A percentile compares a stretch with the other conserved stretches of the same genome.
Evolutionary conservation across 2,797 vertebrate genomes (phyloP).

Genomic region (Spinibarbus caldwelli): DNA sequence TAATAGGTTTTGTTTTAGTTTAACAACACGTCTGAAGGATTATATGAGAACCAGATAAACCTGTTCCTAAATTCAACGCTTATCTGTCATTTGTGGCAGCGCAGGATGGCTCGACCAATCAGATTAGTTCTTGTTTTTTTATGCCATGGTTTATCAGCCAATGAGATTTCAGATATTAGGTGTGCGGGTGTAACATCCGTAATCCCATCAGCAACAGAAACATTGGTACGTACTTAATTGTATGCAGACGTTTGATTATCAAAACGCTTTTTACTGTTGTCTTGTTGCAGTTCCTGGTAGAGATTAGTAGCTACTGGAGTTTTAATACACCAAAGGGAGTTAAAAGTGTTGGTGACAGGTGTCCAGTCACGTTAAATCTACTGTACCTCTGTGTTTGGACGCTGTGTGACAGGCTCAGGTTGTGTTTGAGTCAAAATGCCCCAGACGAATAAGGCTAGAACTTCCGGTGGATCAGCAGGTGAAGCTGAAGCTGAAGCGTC

Average conservation of each 20-base stretch:
- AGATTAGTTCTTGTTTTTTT: conserved; percentile 27
- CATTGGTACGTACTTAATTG: background rate
- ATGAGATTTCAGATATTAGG: conserved; percentile 57
- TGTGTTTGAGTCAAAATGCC: conserved; percentile 73
- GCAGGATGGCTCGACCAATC: conserved; percentile 39
- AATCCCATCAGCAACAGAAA: background rate
- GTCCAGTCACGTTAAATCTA: background rate
- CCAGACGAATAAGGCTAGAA: conserved; percentile 80
- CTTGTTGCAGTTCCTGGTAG: background rate
- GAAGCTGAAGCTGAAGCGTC: conserved; percentile 63
- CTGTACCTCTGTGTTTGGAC: background rate
- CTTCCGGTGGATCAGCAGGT: conserved; percentile 57
- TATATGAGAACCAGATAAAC: background rate
- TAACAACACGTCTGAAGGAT: background rate
- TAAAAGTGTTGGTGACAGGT: background rate
- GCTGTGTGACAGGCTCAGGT: background rate
- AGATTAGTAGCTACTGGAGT: background rate
- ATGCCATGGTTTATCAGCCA: conserved; percentile 54
- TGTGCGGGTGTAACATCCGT: conserved; percentile 31
- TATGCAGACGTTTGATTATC: background rate
- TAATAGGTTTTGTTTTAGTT: background rate
- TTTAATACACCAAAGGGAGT: background rate
- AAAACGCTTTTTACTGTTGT: background rate
- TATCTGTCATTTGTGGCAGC: background rate
- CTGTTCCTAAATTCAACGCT: conserved; percentile 19